A percentile compares a stretch with the other conserved stretches of the same genome.
Conservation (phyloP, 1,140 invertebrate genomes). For the Brachionus rubens region DNA sequence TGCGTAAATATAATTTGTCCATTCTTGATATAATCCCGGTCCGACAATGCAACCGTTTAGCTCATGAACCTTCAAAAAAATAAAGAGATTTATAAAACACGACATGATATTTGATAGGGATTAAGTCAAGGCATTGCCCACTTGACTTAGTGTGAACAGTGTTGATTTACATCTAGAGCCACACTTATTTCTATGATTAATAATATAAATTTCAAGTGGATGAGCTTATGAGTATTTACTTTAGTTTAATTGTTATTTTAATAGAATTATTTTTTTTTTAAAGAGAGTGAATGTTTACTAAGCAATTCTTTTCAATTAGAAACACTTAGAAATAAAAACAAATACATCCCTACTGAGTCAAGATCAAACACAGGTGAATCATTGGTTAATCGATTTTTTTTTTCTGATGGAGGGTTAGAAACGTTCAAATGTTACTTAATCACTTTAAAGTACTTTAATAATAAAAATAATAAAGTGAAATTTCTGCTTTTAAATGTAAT, state of each 20-base stretch:
- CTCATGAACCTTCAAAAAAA: constrained; percentile 19
- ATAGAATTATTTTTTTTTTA: no score
- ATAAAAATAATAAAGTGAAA: no score
- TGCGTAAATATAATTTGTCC: constrained; percentile 64
- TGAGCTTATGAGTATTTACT: constrained; percentile 21
- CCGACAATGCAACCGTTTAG: constrained; percentile 34
- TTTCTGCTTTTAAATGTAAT: no score
- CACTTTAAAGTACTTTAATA: constrained; percentile 7
- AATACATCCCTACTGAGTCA: constrained; percentile 26
- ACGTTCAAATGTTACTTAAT: constrained; percentile 35
- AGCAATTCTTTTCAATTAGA: not conserved
- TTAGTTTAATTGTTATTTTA: constrained; percentile 27
- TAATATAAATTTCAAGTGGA: constrained; percentile 38
- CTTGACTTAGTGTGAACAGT: no score
- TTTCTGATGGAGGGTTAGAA: not conserved
- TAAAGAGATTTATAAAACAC: not conserved
- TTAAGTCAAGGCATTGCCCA: no score
- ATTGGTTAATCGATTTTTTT: not conserved
- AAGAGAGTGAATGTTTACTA: constrained; percentile 11
- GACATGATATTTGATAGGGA: not conserved
- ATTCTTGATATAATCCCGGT: constrained; percentile 51
- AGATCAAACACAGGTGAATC: constrained; percentile 36
- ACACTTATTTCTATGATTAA: constrained; percentile 36
- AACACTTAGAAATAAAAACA: constrained; percentile 10
- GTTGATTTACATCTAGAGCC: not conserved